phyloP scores from a whole-genome alignment of 2,888 invertebrate genomes.

The Drosophila siamana region DNA sequence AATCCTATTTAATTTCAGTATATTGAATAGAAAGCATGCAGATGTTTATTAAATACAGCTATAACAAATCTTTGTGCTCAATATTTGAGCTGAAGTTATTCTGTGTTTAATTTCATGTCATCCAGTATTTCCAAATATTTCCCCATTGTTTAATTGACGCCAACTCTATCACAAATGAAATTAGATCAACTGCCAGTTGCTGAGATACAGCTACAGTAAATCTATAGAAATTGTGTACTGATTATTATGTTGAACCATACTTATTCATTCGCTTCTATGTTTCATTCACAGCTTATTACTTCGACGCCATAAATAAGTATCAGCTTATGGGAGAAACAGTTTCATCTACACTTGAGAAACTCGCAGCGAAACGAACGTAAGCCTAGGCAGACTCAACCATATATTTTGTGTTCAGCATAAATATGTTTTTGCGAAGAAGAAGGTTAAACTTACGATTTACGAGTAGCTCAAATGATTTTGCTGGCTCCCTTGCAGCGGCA shows the following conservation, averaged over 20 bases:
- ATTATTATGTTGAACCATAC: background rate
- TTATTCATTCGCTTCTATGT: background rate
- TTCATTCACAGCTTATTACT: background rate
- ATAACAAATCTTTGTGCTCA: background rate
- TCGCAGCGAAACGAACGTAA: background rate
- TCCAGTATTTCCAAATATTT: too few relatives aligned
- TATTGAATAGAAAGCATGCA: too few relatives aligned
- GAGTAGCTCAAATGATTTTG: constrained; percentile 84
- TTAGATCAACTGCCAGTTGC: too few relatives aligned
- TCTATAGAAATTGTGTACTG: background rate
- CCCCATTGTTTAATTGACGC: too few relatives aligned
- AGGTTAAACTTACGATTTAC: constrained; percentile 84
- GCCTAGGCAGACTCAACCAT: background rate
- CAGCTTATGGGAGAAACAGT: background rate
- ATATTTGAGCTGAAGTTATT: background rate
- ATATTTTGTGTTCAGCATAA: constrained; percentile 2
- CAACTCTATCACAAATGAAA: too few relatives aligned
- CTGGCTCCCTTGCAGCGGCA: constrained; percentile 69
- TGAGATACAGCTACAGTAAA: too few relatives aligned
- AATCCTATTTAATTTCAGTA: too few relatives aligned
- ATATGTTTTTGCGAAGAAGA: constrained; percentile 5
- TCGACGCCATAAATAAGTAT: background rate
- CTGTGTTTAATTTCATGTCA: too few relatives aligned
- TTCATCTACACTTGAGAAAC: background rate
- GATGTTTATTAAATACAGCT: background rate